A percentile compares a stretch with the other conserved stretches of the same genome.
phyloP scores from a whole-genome alignment of 2,888 invertebrate genomes.

The Ichneumoninae sp. region DNA sequence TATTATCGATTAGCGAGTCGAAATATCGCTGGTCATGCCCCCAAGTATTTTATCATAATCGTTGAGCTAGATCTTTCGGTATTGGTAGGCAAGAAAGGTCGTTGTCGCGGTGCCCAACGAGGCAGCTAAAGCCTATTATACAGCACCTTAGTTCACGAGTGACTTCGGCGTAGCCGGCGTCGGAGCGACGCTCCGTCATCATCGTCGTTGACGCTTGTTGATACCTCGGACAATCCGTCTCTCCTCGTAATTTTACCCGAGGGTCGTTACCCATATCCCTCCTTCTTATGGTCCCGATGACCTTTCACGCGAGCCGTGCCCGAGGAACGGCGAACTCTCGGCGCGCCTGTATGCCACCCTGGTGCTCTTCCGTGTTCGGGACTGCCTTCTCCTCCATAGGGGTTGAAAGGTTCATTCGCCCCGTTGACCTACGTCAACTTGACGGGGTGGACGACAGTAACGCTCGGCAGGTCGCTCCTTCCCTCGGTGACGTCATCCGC shows the following conservation, averaged over 20 bases:
- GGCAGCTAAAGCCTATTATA: neutral
- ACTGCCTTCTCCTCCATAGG: slow-evolving; percentile 1
- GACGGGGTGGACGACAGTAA: slow-evolving; percentile 30
- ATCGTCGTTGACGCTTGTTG: neutral
- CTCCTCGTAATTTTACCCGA: slow-evolving; percentile 14
- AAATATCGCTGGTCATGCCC: neutral
- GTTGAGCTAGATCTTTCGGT: neutral
- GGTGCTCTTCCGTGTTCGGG: slow-evolving; percentile 13
- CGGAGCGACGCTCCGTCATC: slow-evolving; percentile 1
- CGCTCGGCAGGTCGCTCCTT: neutral
- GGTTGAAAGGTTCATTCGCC: slow-evolving; percentile 65
- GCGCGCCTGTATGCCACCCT: neutral
- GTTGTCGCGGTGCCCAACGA: neutral
- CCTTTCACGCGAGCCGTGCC: slow-evolving; percentile 5
- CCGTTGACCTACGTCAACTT: slow-evolving; percentile 67
- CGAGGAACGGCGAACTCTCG: neutral
- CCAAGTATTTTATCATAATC: neutral
- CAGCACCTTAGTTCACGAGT: neutral
- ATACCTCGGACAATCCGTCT: slow-evolving; percentile 1
- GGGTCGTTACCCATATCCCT: slow-evolving; percentile 27
- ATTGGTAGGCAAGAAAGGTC: neutral
- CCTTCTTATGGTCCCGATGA: slow-evolving; percentile 22
- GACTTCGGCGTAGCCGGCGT: neutral
- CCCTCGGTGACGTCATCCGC: slow-evolving; percentile 31
- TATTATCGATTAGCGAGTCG: neutral